These are phyloP conservation scores for Drosophila grimshawi DNA, from an alignment of 1,140 invertebrate genomes.

Conservation along the genomic window DNA sequence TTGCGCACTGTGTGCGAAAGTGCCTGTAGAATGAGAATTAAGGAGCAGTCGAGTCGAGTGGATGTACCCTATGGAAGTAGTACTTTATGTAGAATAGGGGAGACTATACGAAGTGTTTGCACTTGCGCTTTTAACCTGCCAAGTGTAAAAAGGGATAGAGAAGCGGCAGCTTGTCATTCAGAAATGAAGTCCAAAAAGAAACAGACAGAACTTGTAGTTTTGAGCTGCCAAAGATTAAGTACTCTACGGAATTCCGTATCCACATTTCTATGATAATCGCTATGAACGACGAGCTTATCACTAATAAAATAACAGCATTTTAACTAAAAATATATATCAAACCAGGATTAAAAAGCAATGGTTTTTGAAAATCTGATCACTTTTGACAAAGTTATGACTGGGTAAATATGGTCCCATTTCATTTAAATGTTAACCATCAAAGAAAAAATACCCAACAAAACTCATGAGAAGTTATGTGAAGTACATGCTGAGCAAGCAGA, in stretches of 20 bases:
- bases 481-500: slow-evolving; percentile 14
- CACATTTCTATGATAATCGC: too few relatives aligned
- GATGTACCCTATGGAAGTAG: slow-evolving; percentile 16
- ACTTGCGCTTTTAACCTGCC: slow-evolving; percentile 50
- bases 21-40: slow-evolving; percentile 6
- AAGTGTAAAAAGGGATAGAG: background rate
- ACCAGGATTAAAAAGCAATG: too few relatives aligned
- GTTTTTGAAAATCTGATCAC: too few relatives aligned
- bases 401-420: too few relatives aligned
- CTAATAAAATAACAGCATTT: too few relatives aligned
- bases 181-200: slow-evolving; percentile 60
- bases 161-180: slow-evolving; percentile 61
- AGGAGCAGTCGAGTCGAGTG: slow-evolving; percentile 7
- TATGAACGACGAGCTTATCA: too few relatives aligned
- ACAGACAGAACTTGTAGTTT: background rate
- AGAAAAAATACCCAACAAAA: slow-evolving; percentile 2
- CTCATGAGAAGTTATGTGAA: slow-evolving; percentile 37
- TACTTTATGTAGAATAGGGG: slow-evolving; percentile 10
- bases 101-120: slow-evolving; percentile 48
- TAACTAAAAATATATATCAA: too few relatives aligned
- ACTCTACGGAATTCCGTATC: background rate
- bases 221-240: background rate
- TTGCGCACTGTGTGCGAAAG: slow-evolving; percentile 70
- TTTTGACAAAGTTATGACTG: too few relatives aligned
- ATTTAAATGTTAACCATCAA: too few relatives aligned